phyloP scores from a whole-genome alignment of 2,113 vertebrate species.

The Sylvia atricapilla region DNA sequence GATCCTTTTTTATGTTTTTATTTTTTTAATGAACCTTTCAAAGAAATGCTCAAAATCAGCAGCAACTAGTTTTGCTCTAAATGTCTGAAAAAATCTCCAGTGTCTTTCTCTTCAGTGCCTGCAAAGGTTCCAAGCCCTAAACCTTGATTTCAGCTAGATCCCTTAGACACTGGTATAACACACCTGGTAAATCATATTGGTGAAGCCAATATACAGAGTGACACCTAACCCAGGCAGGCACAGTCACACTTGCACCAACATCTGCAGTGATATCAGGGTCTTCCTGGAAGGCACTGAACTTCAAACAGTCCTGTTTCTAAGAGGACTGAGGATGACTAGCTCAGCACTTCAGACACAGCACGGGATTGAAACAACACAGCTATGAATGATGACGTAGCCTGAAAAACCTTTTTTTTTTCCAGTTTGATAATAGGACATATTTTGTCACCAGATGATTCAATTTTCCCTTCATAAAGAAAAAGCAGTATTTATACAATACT shows the following conservation, averaged over 20 bases:
- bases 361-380: fast-evolving
- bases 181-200: neutral
- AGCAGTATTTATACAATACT: neutral
- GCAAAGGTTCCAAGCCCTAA: neutral
- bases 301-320: neutral
- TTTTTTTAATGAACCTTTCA: neutral
- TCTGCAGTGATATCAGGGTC: neutral
- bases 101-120: neutral
- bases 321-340: no score
- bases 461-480: neutral
- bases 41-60: neutral
- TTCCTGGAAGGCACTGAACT: neutral
- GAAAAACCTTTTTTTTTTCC: neutral
- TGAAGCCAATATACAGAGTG: neutral
- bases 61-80: neutral
- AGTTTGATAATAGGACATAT: neutral
- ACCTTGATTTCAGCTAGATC: neutral
- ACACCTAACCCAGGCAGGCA: neutral
- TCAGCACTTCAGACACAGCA: neutral
- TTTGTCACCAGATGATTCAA: neutral
- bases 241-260: neutral
- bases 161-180: neutral
- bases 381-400: neutral
- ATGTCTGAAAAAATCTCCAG: neutral
- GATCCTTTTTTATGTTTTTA: neutral